A percentile compares a stretch with the other conserved stretches of the same genome.
phyloP scores from a whole-genome alignment of 2,888 invertebrate species.

The Lepidochrysops patricia region DNA sequence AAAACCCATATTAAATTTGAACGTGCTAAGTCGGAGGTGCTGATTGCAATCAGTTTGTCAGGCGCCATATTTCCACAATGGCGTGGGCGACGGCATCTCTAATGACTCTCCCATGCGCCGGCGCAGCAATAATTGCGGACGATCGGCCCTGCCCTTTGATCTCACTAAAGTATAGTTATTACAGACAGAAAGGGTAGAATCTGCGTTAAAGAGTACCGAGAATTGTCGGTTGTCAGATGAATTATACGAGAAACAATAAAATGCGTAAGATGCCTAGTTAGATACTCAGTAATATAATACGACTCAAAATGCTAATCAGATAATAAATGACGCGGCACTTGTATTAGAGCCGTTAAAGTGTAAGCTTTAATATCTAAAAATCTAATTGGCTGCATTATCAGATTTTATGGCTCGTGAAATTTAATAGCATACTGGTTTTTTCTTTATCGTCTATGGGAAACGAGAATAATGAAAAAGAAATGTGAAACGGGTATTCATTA shows the following conservation, averaged over 20 bases:
- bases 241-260: slow-evolving; percentile 64
- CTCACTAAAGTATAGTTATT: slow-evolving; percentile 65
- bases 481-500: not conserved
- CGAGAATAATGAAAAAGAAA: not conserved
- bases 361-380: not conserved
- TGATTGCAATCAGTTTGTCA: slow-evolving; percentile 60
- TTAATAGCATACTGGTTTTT: not conserved
- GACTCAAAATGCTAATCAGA: slow-evolving; percentile 4
- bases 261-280: slow-evolving; percentile 45
- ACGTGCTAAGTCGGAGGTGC: slow-evolving; percentile 32
- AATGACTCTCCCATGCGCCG: slow-evolving; percentile 62
- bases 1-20: slow-evolving; percentile 16
- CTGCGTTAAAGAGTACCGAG: slow-evolving; percentile 54
- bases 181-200: slow-evolving; percentile 64
- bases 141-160: slow-evolving; percentile 69
- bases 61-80: slow-evolving; percentile 49
- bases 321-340: slow-evolving; percentile 2
- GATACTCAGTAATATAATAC: slow-evolving; percentile 21
- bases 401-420: slow-evolving; percentile 6
- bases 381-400: not conserved
- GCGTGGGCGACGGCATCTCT: slow-evolving; percentile 42
- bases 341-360: not conserved
- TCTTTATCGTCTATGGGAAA: not conserved
- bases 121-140: slow-evolving; percentile 64
- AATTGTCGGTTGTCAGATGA: slow-evolving; percentile 56